phyloP scores from a whole-genome alignment of 2,113 vertebrate species.

The Syngnathus typhle region DNA sequence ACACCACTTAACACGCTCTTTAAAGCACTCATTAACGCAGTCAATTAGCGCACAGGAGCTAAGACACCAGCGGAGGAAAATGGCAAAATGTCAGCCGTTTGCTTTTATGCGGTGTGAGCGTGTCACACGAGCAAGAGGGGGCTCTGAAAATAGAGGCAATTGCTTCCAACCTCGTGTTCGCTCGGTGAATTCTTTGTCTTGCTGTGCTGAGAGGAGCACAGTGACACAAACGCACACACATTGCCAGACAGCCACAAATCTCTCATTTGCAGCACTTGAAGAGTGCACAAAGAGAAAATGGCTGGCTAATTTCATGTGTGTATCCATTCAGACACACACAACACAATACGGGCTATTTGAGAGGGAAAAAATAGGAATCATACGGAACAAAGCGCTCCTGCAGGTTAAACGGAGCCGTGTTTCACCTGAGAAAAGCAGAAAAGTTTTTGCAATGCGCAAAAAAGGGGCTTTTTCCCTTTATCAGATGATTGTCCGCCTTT shows the following conservation, averaged over 20 bases:
- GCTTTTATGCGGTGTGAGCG: slow-evolving; percentile 38
- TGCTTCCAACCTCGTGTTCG: slow-evolving; percentile 47
- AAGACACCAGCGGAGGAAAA: slow-evolving; percentile 33
- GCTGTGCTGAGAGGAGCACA: slow-evolving; percentile 19
- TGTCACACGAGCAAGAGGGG: slow-evolving; percentile 42
- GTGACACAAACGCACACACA: slow-evolving; percentile 15
- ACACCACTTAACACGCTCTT: slow-evolving; percentile 31
- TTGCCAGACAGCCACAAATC: slow-evolving; percentile 8
- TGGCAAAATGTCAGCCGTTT: slow-evolving; percentile 54
- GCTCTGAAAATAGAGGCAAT: slow-evolving; percentile 54
- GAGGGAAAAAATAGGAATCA: neutral
- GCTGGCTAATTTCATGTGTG: slow-evolving; percentile 4
- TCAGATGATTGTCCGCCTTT: slow-evolving; percentile 36
- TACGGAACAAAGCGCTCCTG: slow-evolving; percentile 5
- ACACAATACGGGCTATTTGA: slow-evolving; percentile 11
- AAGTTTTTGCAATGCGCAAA: slow-evolving; percentile 7
- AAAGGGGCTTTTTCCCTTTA: slow-evolving; percentile 18
- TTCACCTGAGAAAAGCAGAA: slow-evolving; percentile 22
- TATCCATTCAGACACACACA: slow-evolving; percentile 6
- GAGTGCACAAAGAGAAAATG: slow-evolving; percentile 9
- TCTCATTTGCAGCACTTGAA: slow-evolving; percentile 29
- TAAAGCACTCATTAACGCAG: slow-evolving; percentile 49
- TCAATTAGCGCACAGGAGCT: slow-evolving; percentile 47
- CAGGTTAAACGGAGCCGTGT: slow-evolving; percentile 36
- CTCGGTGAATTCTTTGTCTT: slow-evolving; percentile 65